Percentiles rank a stretch among this genome's conserved stretches.
Conservation (phyloP, 2,888 invertebrate genomes). For the Eupithecia pulchellata region DNA sequence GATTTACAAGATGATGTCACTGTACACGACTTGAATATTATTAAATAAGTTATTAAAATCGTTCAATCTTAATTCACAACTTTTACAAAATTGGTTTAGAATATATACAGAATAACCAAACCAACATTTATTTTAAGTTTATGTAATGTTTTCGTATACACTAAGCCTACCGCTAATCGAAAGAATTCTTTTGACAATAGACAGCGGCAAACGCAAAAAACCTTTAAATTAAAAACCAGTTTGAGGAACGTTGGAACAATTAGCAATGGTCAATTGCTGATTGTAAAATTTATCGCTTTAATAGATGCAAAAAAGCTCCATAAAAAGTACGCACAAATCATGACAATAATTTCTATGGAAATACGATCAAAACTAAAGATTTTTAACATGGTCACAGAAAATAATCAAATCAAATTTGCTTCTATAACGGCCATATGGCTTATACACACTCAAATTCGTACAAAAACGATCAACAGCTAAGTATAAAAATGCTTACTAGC, state of each 20-base stretch:
- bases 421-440: neutral
- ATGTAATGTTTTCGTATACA: neutral
- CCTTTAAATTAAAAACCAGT: neutral
- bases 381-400: neutral
- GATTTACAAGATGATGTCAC: slow-evolving; percentile 13
- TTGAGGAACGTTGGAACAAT: slow-evolving; percentile 5
- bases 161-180: neutral
- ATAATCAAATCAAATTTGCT: neutral
- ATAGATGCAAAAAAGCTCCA: neutral
- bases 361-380: neutral
- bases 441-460: neutral
- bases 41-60: neutral
- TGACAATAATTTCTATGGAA: neutral
- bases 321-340: neutral
- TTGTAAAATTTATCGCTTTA: slow-evolving; percentile 3
- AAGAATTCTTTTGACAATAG: neutral
- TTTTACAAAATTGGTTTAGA: too few species aligned
- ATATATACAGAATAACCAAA: neutral
- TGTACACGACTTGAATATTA: neutral
- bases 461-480: neutral
- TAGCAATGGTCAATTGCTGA: neutral
- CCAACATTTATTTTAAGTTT: neutral
- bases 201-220: neutral
- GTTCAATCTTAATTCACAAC: neutral
- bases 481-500: neutral